These are phyloP conservation scores for Coptodon bakossiorum DNA, from an alignment of 2,113 vertebrate genomes.

Conservation along the genomic window DNA sequence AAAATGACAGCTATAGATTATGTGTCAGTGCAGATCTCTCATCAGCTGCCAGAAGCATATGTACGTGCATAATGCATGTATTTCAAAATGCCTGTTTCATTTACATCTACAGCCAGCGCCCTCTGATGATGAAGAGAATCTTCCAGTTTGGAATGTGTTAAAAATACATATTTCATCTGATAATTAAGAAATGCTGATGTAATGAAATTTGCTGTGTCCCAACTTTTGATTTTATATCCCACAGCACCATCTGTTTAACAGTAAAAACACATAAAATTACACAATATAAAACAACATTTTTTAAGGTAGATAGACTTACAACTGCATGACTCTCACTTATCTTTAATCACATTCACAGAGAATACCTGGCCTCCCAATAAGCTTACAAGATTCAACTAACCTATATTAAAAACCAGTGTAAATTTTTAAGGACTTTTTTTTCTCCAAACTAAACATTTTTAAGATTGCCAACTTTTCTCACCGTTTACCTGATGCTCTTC, in stretches of 20 bases:
- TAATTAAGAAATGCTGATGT: neutral
- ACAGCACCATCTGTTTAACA: neutral
- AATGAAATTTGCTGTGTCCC: fast-evolving
- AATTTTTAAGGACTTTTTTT: neutral
- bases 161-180: neutral
- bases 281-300: neutral
- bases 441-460: neutral
- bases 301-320: neutral
- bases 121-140: neutral
- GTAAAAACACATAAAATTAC: neutral
- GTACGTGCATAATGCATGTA: neutral
- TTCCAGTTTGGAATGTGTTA: neutral
- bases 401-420: neutral
- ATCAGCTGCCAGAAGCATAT: neutral
- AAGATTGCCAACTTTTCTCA: neutral
- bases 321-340: neutral
- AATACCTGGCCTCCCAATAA: neutral
- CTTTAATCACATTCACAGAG: neutral
- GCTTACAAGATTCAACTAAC: neutral
- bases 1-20: neutral
- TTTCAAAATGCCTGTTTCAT: neutral
- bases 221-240: neutral
- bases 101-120: neutral
- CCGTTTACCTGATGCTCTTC: neutral
- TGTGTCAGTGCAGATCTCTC: neutral